Conservation (phyloP, 1,140 invertebrate genomes). For the Drosophila equinoxialis region DNA sequence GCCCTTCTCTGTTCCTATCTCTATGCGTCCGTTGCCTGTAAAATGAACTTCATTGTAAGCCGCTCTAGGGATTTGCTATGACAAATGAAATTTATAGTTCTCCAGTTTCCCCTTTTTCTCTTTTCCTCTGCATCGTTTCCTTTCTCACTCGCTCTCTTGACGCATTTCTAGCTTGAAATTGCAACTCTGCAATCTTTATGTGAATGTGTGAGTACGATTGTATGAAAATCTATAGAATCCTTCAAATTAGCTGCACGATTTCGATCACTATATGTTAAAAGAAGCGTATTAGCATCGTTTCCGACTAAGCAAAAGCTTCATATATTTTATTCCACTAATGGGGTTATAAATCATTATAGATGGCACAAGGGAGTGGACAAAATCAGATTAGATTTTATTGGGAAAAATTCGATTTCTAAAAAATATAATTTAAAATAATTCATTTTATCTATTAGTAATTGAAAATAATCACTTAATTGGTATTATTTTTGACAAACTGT, state of each 20-base stretch:
- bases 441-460: no score
- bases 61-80: constrained; percentile 70
- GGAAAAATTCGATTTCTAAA: no score
- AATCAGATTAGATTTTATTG: no score
- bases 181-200: constrained; percentile 68
- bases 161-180: constrained; percentile 32
- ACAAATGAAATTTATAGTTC: constrained; percentile 80
- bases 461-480: no score
- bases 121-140: not conserved
- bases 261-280: constrained; percentile 26
- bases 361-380: no score
- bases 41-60: constrained; percentile 76
- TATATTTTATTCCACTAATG: no score
- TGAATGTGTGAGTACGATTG: constrained; percentile 26
- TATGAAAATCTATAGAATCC: constrained; percentile 72
- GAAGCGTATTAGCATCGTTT: not conserved
- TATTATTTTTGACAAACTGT: no score
- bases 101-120: constrained; percentile 38
- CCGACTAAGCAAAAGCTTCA: no score
- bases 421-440: no score
- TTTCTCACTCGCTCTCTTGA: not conserved
- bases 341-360: no score
- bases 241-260: constrained; percentile 75
- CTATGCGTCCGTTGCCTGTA: constrained; percentile 39
- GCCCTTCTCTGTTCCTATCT: constrained; percentile 13